phyloP scores from a whole-genome alignment of 2,797 vertebrate genomes.

The Austrolebias charrua region DNA sequence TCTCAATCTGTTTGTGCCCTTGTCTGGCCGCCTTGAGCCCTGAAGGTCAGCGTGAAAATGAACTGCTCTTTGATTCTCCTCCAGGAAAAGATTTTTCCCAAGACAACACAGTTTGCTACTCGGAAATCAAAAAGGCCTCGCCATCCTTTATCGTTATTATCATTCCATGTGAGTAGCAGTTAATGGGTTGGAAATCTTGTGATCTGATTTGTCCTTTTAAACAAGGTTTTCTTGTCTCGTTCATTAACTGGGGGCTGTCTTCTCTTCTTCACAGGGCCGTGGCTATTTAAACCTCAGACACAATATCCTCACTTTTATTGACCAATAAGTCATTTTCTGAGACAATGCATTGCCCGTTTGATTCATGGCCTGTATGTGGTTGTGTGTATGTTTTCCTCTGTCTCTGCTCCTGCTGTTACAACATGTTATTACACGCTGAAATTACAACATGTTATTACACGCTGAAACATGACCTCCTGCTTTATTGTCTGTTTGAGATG shows the following conservation, averaged over 20 bases:
- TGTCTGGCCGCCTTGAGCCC: conserved; percentile 84
- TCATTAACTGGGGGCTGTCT: conserved; percentile 75
- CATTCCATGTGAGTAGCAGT: conserved; percentile 80
- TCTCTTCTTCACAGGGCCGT: conserved; percentile 55
- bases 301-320: conserved; percentile 74
- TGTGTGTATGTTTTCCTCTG: conserved; percentile 58
- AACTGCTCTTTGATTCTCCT: conserved; percentile 83
- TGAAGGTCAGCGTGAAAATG: conserved; percentile 92
- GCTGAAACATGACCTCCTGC: conserved; percentile 74
- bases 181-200: conserved; percentile 85
- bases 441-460: conserved; percentile 71
- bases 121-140: conserved; percentile 72
- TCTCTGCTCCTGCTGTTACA: conserved; percentile 70
- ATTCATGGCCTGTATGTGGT: conserved; percentile 71
- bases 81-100: conserved; percentile 77
- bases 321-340: conserved; percentile 79
- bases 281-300: conserved; percentile 74
- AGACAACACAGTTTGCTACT: conserved; percentile 79
- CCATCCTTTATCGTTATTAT: conserved; percentile 81
- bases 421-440: conserved; percentile 71
- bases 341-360: conserved; percentile 70
- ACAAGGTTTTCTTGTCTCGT: conserved; percentile 80
- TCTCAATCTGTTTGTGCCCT: conserved; percentile 92
- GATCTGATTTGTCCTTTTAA: conserved; percentile 86
- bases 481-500: conserved; percentile 79